phyloP scores from a whole-genome alignment of 2,113 vertebrate species.

The Equus quagga region DNA sequence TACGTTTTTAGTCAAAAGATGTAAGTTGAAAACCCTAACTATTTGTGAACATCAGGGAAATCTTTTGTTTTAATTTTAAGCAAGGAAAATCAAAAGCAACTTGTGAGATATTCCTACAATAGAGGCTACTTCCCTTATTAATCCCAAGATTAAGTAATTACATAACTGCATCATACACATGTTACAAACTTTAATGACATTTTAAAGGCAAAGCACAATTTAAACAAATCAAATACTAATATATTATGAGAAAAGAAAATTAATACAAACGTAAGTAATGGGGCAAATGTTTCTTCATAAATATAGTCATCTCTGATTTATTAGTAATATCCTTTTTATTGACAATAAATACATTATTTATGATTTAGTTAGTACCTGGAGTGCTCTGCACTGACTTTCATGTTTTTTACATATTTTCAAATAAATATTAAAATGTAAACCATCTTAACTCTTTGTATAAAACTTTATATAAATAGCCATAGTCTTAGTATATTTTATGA shows the following conservation, averaged over 20 bases:
- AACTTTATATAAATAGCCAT: background rate
- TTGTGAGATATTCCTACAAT: background rate
- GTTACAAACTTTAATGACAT: background rate
- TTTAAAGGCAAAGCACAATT: background rate
- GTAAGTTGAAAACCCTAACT: background rate
- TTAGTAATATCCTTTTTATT: background rate
- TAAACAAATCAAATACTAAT: background rate
- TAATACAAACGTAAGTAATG: slow-evolving; percentile 5
- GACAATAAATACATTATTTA: background rate
- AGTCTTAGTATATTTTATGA: background rate
- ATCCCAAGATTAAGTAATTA: background rate
- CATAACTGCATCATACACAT: background rate
- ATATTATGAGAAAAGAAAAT: background rate
- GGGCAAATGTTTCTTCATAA: background rate
- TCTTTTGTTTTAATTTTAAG: background rate
- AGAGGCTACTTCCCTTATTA: background rate
- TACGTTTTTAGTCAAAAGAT: background rate
- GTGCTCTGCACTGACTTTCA: background rate
- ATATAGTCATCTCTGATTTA: background rate
- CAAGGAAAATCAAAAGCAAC: background rate
- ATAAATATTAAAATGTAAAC: background rate
- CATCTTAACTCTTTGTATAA: background rate
- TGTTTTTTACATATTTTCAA: background rate
- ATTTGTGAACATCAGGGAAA: background rate
- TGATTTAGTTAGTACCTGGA: background rate